phyloP scores from a whole-genome alignment of 1,140 invertebrate genomes.

The Euglossa dilemma region DNA sequence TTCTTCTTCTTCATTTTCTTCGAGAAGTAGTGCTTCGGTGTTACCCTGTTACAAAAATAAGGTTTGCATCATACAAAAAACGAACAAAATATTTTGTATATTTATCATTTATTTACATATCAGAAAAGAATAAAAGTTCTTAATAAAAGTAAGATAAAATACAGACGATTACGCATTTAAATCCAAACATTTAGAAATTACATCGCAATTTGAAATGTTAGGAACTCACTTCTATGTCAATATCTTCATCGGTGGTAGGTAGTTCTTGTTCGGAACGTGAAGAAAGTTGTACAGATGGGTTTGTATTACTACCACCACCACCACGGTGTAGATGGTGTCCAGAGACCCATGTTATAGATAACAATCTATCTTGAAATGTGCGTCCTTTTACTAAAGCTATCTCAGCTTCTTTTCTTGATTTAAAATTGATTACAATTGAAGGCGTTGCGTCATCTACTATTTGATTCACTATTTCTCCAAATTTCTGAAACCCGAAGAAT shows the following conservation, averaged over 20 bases:
- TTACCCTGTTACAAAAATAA: slow-evolving; percentile 62
- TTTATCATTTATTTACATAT: slow-evolving; percentile 16
- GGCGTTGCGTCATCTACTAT: slow-evolving; percentile 86
- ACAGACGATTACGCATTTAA: background rate
- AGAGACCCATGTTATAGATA: slow-evolving; percentile 82
- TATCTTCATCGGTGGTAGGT: slow-evolving; percentile 76
- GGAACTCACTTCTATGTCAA: slow-evolving; percentile 77
- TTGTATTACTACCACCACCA: slow-evolving; percentile 72
- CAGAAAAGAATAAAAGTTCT: background rate
- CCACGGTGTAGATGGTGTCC: slow-evolving; percentile 80
- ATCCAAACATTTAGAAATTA: background rate
- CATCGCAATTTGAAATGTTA: background rate
- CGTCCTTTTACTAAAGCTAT: slow-evolving; percentile 86
- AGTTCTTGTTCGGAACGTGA: slow-evolving; percentile 75
- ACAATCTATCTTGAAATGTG: slow-evolving; percentile 85
- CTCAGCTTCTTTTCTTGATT: slow-evolving; percentile 89
- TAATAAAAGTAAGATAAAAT: slow-evolving; percentile 16
- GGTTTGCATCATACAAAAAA: slow-evolving; percentile 4
- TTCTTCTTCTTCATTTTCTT: slow-evolving; percentile 85
- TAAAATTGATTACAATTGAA: slow-evolving; percentile 88
- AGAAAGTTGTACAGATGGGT: slow-evolving; percentile 65
- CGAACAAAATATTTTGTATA: too few relatives aligned
- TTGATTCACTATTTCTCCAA: slow-evolving; percentile 88
- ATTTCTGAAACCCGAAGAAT: slow-evolving; percentile 83
- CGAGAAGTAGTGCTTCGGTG: slow-evolving; percentile 77